Conservation (phyloP, 2,113 vertebrate species). For the Ammodytes dubius region DNA sequence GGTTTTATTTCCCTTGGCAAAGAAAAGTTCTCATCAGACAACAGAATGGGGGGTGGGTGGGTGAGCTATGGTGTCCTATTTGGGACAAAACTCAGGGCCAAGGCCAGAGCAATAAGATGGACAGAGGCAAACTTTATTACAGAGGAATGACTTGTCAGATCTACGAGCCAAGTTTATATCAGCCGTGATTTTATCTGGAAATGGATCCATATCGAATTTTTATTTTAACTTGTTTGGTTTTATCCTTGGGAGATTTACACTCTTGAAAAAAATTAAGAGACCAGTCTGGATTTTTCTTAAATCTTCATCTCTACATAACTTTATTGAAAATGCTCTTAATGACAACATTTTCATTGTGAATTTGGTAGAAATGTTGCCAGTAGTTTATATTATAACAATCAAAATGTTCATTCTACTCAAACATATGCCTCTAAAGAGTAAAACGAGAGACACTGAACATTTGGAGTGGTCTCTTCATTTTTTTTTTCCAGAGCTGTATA, state of each 20-base stretch:
- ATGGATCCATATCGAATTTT: not conserved
- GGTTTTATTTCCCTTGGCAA: not conserved
- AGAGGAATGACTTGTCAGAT: not conserved
- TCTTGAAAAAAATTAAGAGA: no score
- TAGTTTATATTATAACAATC: no score
- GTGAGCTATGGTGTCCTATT: not conserved
- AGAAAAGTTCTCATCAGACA: not conserved
- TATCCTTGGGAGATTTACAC: not conserved
- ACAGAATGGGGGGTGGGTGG: not conserved
- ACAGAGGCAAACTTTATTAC: not conserved
- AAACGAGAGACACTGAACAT: no score
- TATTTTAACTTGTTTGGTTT: not conserved
- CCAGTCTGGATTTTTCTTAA: no score
- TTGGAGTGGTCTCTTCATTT: no score
- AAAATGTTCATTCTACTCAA: no score
- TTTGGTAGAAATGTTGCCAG: no score
- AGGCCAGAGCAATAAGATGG: constrained; percentile 58
- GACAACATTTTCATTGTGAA: no score
- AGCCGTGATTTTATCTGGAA: not conserved
- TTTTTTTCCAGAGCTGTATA: constrained; percentile 22
- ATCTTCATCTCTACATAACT: no score
- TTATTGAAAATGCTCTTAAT: no score
- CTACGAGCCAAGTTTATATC: not conserved
- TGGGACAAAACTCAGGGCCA: constrained; percentile 48
- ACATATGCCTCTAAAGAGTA: no score